Base-by-base conservation (phyloP, 2,888 invertebrate species). In the Aradus depressus region DNA sequence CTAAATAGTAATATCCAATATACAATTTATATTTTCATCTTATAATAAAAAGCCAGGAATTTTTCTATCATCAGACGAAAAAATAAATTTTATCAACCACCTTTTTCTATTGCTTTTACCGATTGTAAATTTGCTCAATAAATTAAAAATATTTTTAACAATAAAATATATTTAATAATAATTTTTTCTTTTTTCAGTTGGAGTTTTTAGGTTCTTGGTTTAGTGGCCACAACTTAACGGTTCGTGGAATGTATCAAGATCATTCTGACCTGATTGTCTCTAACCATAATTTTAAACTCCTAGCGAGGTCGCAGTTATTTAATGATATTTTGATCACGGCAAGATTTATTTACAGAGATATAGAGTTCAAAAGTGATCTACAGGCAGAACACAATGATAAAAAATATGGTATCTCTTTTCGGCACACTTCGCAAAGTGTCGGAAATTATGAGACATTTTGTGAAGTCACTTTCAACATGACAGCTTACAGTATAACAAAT, bases 161-260 rank as follows among this genome's bases (percentile, higher is more conserved):
- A n/a, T n/a, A n/a, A n/a, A 21, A 42, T 42, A 10, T 42, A 10
- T 21, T 42, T 12, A 39, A 38, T 39, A 39, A 14, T 39, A n/a
- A n/a, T n/a, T 6, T 14, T 14, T 6, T 10, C 28, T 48, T 50
- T 51, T 55, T 63, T 14, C 60, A 84, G 84, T 70, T 86, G 22
- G 80, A 82, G 60, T 72, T 84, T 32, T 72, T 73, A 23, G 85
- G 84, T 0, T 74, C 81, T 0, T 88, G 87, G 87, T 87, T 88
- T 64, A 85, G 84, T 39, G 85, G 84, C 1, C 77, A 80, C 56
- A 80, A 77, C 56, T 72, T 84, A 56, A 77, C 77, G 37, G 70
- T 80, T 1, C 77, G 77, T 57, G 87, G 85, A 1, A 71, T 78
- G 1, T 88, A 87, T 64, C 78, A 80, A 59, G 86, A 88, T 65